Conservation (phyloP, 2,888 invertebrate genomes). For the Drosophila mulleri region DNA sequence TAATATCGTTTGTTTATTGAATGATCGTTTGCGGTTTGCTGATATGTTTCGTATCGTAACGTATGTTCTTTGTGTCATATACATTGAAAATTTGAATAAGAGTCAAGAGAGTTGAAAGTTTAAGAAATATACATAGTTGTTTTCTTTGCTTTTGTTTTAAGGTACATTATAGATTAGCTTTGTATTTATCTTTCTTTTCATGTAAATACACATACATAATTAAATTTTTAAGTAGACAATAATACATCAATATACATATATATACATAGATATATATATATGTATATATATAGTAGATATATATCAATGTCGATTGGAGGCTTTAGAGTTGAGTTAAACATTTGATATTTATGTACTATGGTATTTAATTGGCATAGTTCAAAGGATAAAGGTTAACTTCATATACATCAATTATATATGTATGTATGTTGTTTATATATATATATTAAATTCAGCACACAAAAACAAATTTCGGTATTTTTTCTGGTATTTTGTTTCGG, state of each 20-base stretch:
- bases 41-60: conserved; percentile 33
- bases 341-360: conserved; percentile 56
- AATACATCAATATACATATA: conserved; percentile 70
- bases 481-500: conserved; percentile 17
- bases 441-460: conserved; percentile 55
- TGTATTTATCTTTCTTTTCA: conserved; percentile 17
- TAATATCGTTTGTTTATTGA: conserved; percentile 39
- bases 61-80: conserved; percentile 50
- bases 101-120: conserved; percentile 72
- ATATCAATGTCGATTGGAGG: conserved; percentile 74
- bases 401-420: conserved; percentile 21
- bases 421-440: conserved; percentile 24
- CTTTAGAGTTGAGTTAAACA: conserved; percentile 67
- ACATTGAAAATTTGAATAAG: conserved; percentile 79
- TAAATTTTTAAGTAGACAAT: conserved; percentile 71
- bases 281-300: too few relatives aligned
- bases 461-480: conserved; percentile 48
- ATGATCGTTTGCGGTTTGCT: conserved; percentile 40
- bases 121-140: conserved; percentile 72
- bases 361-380: conserved; percentile 68
- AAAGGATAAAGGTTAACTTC: conserved; percentile 58
- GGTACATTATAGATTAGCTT: conserved; percentile 67
- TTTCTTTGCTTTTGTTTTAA: conserved; percentile 58
- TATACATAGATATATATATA: too few relatives aligned
- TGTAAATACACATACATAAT: conserved; percentile 38